phyloP scores from a whole-genome alignment of 2,888 invertebrate genomes.

The Caenorhabditis sp. region DNA sequence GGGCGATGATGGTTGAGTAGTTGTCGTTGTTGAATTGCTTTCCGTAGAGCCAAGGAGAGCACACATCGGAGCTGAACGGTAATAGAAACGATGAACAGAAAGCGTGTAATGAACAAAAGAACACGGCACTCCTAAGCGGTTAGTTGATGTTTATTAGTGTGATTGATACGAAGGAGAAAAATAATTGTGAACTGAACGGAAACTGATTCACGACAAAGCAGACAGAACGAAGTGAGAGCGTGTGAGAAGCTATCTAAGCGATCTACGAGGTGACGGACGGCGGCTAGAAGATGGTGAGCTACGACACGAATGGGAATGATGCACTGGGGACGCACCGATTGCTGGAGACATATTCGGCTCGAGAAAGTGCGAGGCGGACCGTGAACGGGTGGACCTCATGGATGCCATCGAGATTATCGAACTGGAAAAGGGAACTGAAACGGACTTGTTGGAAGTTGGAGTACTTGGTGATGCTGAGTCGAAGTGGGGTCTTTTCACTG shows the following conservation, averaged over 20 bases:
- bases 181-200: conserved; percentile 19
- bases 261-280: conserved; percentile 49
- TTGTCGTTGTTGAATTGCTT: conserved; percentile 36
- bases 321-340: conserved; percentile 52
- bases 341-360: conserved; percentile 64
- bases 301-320: conserved; percentile 55
- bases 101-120: no score
- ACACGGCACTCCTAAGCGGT: no score
- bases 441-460: background rate
- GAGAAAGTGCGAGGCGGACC: conserved; percentile 68
- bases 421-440: conserved; percentile 45
- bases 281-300: conserved; percentile 46
- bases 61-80: conserved; percentile 55
- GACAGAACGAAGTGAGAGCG: conserved; percentile 31
- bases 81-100: no score
- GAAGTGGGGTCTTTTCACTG: conserved; percentile 66
- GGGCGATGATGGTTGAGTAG: conserved; percentile 51
- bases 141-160: background rate
- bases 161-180: no score
- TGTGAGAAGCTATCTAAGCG: conserved; percentile 42
- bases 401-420: conserved; percentile 72
- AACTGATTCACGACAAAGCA: conserved; percentile 12
- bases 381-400: conserved; percentile 63
- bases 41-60: conserved; percentile 50
- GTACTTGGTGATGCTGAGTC: conserved; percentile 68